These are phyloP conservation scores for Melanchra persicariae DNA, from an alignment of 2,888 invertebrate genomes.

Conservation along the genomic window DNA sequence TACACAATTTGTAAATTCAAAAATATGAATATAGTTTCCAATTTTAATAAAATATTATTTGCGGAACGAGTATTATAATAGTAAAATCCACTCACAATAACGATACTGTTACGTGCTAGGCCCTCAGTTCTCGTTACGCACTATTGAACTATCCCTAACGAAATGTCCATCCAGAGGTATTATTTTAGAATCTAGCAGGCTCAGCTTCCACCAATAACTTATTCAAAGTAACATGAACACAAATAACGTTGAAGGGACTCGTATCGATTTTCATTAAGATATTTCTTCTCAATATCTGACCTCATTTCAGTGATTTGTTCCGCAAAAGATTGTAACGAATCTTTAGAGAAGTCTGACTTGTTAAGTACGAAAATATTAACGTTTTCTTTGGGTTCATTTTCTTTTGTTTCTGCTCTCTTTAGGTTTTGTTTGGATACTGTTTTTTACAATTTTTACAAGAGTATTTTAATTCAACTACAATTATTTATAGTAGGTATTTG, in stretches of 20 bases:
- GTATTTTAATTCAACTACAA: too few relatives aligned
- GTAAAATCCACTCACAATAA: too few relatives aligned
- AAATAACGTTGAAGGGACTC: constrained; percentile 31
- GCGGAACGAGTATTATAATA: too few relatives aligned
- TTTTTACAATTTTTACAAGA: neutral
- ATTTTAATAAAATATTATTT: too few relatives aligned
- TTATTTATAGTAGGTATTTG: too few relatives aligned
- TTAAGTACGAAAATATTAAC: constrained; percentile 17
- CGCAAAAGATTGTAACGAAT: constrained; percentile 41
- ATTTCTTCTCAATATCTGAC: constrained; percentile 54
- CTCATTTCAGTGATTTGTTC: constrained; percentile 48
- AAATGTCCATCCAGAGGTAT: neutral
- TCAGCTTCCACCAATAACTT: constrained; percentile 27
- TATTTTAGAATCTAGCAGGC: neutral
- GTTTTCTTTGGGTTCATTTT: neutral
- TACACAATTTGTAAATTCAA: too few relatives aligned
- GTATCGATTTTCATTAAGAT: constrained; percentile 57
- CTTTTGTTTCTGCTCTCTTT: constrained; percentile 13
- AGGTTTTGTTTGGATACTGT: neutral
- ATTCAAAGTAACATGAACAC: constrained; percentile 35
- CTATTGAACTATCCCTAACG: too few relatives aligned
- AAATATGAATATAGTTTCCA: too few relatives aligned
- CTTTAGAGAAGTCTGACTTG: constrained; percentile 19
- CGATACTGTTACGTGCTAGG: too few relatives aligned
- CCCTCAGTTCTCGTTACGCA: neutral